Conservation (phyloP, 2,113 vertebrate genomes). For the Nansenia antarctica region DNA sequence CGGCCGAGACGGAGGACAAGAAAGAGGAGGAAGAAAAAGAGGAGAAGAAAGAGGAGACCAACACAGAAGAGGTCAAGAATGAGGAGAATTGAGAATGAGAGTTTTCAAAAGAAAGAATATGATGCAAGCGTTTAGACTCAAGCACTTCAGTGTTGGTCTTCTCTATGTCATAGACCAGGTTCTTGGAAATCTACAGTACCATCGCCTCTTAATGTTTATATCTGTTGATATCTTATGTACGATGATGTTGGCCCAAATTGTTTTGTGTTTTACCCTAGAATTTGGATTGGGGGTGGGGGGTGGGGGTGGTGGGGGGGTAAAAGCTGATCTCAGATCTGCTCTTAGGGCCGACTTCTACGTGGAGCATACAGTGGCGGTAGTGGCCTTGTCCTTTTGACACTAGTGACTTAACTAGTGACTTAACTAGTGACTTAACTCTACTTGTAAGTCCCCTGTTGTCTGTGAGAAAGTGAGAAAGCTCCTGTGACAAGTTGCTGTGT, state of each 20-base stretch:
- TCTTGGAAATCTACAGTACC: neutral
- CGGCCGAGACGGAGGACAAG: slow-evolving; percentile 22
- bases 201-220: neutral
- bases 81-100: slow-evolving; percentile 53
- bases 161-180: neutral
- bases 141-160: slow-evolving; percentile 15
- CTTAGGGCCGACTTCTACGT: neutral
- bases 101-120: slow-evolving; percentile 21
- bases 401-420: neutral
- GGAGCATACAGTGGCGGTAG: neutral
- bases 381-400: slow-evolving; percentile 1
- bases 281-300: neutral
- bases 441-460: neutral
- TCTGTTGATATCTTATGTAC: neutral
- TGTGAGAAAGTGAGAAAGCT: neutral
- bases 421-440: neutral
- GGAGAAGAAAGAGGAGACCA: slow-evolving; percentile 40
- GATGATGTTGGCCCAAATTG: slow-evolving; percentile 1
- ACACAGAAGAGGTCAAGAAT: slow-evolving; percentile 45
- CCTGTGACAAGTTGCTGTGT: neutral
- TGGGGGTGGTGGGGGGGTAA: too few relatives aligned
- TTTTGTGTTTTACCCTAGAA: neutral
- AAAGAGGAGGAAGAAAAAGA: slow-evolving; percentile 14
- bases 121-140: slow-evolving; percentile 18
- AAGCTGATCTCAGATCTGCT: neutral